Percentiles rank a stretch among this genome's conserved stretches.
Evolutionary conservation across 2,888 invertebrate species (phyloP).

Genomic region (Latrodectus hesperus): DNA sequence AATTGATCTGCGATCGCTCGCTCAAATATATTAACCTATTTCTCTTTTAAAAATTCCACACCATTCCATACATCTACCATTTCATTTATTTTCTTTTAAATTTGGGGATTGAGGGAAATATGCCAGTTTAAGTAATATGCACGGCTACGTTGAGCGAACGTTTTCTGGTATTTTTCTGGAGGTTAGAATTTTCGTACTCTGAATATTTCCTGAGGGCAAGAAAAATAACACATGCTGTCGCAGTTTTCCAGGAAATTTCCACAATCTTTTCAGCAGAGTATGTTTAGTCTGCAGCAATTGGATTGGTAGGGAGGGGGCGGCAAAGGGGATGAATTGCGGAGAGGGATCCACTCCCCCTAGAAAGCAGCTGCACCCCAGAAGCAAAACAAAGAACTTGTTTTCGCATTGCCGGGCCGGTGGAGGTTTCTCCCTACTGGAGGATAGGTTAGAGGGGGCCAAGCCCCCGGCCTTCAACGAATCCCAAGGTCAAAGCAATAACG

Average conservation of each 20-base stretch:
- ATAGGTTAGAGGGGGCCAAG: neutral
- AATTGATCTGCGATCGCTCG: too few relatives aligned
- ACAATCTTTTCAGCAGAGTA: neutral
- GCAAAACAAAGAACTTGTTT: slow-evolving; percentile 64
- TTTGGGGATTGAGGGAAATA: neutral
- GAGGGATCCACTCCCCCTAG: neutral
- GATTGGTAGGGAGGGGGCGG: neutral
- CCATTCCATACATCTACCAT: too few relatives aligned
- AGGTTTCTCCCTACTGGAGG: slow-evolving; percentile 2
- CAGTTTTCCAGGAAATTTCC: neutral
- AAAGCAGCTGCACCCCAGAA: slow-evolving; percentile 40
- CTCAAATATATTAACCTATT: too few relatives aligned
- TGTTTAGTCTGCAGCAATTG: too few relatives aligned
- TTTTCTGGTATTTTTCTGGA: neutral
- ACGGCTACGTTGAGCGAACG: neutral
- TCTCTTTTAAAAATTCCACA: too few relatives aligned
- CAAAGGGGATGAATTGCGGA: neutral
- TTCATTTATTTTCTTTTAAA: too few relatives aligned
- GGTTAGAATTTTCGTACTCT: neutral
- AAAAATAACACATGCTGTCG: neutral
- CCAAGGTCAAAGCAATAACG: slow-evolving; percentile 64
- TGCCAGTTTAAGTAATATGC: neutral
- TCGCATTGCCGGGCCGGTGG: slow-evolving; percentile 9
- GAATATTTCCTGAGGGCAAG: slow-evolving; percentile 2
- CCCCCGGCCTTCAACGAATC: slow-evolving; percentile 34